Conservation (phyloP, 2,888 invertebrate genomes). For the Xanthia icteritia region DNA sequence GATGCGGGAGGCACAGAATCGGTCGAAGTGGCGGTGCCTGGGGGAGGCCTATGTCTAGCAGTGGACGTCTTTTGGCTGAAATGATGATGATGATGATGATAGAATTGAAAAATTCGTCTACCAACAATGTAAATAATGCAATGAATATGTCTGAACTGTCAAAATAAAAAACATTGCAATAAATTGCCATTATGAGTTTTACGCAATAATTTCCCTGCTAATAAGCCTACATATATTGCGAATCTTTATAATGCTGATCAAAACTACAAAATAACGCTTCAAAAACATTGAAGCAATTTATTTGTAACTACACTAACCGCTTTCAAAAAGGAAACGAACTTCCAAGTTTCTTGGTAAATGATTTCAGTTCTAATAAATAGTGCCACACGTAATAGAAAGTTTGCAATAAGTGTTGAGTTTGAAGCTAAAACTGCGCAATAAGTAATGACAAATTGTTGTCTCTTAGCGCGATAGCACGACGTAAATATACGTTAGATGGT, state of each 20-base stretch:
- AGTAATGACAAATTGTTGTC: conserved; percentile 49
- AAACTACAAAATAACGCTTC: conserved; percentile 14
- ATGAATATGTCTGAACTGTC: no score
- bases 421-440: conserved; percentile 49
- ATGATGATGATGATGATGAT: no score
- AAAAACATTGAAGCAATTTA: conserved; percentile 42
- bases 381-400: conserved; percentile 56
- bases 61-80: no score
- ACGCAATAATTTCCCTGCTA: no score
- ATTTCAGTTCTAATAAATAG: conserved; percentile 59
- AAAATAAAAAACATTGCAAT: no score
- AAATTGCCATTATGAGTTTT: no score
- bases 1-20: no score
- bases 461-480: conserved; percentile 21
- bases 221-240: neutral
- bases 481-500: conserved; percentile 32
- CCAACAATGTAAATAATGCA: no score
- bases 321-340: conserved; percentile 35
- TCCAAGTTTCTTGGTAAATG: conserved; percentile 49
- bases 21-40: no score
- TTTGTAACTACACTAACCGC: conserved; percentile 33
- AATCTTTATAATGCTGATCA: neutral
- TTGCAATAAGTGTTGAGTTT: conserved; percentile 59
- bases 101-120: no score
- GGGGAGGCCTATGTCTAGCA: no score